Evolutionary conservation across 2,797 vertebrate species (phyloP), one percentile per base, ranked within the genome.

Genomic region (Karalla daura): DNA sequence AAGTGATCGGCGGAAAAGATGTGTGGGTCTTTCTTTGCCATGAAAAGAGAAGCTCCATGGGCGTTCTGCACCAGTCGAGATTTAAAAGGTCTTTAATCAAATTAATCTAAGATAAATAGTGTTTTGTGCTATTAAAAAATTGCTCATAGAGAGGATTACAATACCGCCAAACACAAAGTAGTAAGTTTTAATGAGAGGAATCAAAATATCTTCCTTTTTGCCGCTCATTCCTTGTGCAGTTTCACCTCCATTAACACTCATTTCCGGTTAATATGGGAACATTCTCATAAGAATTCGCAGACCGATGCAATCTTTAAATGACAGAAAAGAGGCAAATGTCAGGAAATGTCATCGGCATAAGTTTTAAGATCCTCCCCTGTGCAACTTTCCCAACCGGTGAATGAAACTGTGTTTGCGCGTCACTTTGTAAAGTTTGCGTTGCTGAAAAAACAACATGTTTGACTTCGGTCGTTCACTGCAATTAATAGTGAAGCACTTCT

Each of bases 71-170:
- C 80, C 67, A 85, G 84, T 83, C 50, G 44, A 83, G 88, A 89
- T 88, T 91, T 90, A 88, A 91, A 88, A 86, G 87, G 81, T 85
- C 87, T 91, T 88, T 92, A 90, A 93, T 92, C 90, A 83, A 91
- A 93, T 92, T 91, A 91, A 91, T 92, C 89, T 87, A 69, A 88
- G 88, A 93, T 94, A 92, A 92, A 92, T 91, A 92, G 91, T 84
- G 74, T 73, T 90, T 92, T 88, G 81, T 88, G 76, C 81, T 55
- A 69, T 86, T 84, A 81, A 74, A 75, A 86, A 92, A 86, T 82
- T 75, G 79, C 88, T 92, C 82, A 85, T 74, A 91, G 88, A 88
- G 78, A 85, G 89, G 87, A 91, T 93, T 92, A 90, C 85, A 91
- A 83, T 86, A 73, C 63, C 83, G 81, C 86, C 85, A 91, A 86